Conservation (phyloP, 2,797 vertebrate species). For the Paratrypauchen microcephalus region DNA sequence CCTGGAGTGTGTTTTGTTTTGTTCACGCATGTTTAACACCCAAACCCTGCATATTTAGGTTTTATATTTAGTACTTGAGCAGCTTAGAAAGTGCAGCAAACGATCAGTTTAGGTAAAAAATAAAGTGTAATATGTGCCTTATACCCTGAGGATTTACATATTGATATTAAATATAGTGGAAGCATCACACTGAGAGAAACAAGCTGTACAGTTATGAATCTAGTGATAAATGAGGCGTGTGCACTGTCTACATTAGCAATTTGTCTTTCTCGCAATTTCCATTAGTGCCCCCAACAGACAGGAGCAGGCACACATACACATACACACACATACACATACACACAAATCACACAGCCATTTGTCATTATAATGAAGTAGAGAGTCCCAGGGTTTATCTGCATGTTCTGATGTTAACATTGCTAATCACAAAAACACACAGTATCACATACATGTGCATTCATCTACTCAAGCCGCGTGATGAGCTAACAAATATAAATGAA, state of each 20-base stretch:
- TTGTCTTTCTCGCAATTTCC: constrained; percentile 13
- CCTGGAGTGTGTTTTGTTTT: too few relatives aligned
- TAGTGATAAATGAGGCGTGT: constrained; percentile 15
- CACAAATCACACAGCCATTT: constrained; percentile 14
- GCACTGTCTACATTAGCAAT: constrained; percentile 19
- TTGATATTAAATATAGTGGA: background rate
- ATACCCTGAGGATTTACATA: background rate
- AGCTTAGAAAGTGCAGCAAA: background rate
- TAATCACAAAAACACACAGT: constrained; percentile 26
- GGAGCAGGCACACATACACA: background rate
- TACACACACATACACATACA: background rate
- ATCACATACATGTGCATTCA: constrained; percentile 28
- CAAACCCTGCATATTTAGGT: too few relatives aligned
- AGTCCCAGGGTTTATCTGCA: constrained; percentile 43
- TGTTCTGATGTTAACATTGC: constrained; percentile 40
- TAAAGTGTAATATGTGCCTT: too few relatives aligned
- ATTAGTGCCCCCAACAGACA: constrained; percentile 2
- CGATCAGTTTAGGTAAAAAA: too few relatives aligned
- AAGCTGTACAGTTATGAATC: constrained; percentile 5
- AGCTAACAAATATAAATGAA: constrained; percentile 39
- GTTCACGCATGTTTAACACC: too few relatives aligned
- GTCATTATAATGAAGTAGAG: constrained; percentile 49
- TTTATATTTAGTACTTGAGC: background rate
- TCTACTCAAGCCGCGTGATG: constrained; percentile 23
- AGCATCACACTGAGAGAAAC: background rate